A percentile compares a stretch with the other conserved stretches of the same genome.
Conservation (phyloP, 2,888 invertebrate species). For the Hypercompe scribonia region DNA sequence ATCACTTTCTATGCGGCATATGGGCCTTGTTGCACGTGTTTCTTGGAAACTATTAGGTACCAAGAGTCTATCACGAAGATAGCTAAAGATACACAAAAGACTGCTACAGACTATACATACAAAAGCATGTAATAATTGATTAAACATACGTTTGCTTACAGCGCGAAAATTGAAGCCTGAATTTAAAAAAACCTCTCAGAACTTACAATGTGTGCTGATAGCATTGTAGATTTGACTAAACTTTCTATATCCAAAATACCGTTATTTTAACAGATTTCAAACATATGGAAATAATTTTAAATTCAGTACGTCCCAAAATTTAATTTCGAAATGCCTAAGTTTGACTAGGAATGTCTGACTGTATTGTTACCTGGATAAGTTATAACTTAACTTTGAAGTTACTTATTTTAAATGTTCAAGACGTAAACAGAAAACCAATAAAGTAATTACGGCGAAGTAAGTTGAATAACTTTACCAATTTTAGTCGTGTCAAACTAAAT, state of each 20-base stretch:
- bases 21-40: neutral
- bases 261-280: neutral
- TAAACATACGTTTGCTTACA: too few relatives aligned
- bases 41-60: neutral
- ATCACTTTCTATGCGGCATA: neutral
- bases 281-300: neutral
- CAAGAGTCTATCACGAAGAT: neutral
- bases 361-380: neutral
- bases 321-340: neutral
- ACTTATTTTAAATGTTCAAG: conserved; percentile 2
- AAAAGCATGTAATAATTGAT: too few relatives aligned
- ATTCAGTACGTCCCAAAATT: neutral
- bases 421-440: conserved; percentile 2
- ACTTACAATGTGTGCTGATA: neutral
- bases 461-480: neutral
- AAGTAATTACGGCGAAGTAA: conserved; percentile 4
- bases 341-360: neutral
- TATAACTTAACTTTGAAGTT: neutral
- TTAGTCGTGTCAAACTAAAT: conserved; percentile 5
- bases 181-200: neutral
- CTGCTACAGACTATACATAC: too few relatives aligned
- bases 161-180: too few relatives aligned
- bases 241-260: neutral
- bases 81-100: too few relatives aligned
- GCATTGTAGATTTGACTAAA: neutral